Percentiles rank a stretch among this genome's conserved stretches.
Conservation (phyloP, 2,113 vertebrate species). For the Aptenodytes patagonicus region DNA sequence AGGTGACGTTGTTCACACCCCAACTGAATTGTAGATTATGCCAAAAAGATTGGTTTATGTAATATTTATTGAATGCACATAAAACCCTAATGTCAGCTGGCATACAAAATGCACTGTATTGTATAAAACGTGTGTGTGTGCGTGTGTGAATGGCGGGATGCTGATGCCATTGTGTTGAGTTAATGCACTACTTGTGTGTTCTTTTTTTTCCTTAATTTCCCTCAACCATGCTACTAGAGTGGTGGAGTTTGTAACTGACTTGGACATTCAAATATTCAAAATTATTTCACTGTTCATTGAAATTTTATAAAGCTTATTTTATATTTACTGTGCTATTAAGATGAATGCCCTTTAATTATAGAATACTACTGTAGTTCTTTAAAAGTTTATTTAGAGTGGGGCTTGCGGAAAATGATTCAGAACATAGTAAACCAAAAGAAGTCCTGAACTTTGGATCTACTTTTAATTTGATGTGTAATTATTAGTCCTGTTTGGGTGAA, state of each 20-base stretch:
- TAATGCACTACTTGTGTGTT: constrained; percentile 54
- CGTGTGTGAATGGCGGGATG: background rate
- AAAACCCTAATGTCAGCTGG: constrained; percentile 45
- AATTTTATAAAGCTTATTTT: constrained; percentile 69
- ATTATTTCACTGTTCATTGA: constrained; percentile 50
- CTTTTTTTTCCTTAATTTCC: constrained; percentile 26
- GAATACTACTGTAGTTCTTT: constrained; percentile 54
- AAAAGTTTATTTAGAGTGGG: constrained; percentile 56
- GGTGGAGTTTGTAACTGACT: constrained; percentile 56
- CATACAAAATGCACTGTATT: constrained; percentile 61
- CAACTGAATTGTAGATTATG: constrained; percentile 42
- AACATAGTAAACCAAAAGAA: constrained; percentile 59
- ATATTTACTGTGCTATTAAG: constrained; percentile 63
- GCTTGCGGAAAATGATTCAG: constrained; percentile 27
- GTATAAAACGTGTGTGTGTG: background rate
- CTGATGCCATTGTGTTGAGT: constrained; percentile 13
- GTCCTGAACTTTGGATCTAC: constrained; percentile 22
- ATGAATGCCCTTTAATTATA: constrained; percentile 52
- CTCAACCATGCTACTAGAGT: constrained; percentile 34
- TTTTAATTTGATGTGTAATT: constrained; percentile 49
- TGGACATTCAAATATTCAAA: constrained; percentile 50
- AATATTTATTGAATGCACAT: constrained; percentile 60
- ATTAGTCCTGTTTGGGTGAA: constrained; percentile 49
- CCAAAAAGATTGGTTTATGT: constrained; percentile 50
- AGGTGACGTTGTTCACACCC: background rate